These are phyloP conservation scores for Paramuricea clavata DNA, from an alignment of 92 coral and sea anemone species.

Conservation along the genomic window DNA sequence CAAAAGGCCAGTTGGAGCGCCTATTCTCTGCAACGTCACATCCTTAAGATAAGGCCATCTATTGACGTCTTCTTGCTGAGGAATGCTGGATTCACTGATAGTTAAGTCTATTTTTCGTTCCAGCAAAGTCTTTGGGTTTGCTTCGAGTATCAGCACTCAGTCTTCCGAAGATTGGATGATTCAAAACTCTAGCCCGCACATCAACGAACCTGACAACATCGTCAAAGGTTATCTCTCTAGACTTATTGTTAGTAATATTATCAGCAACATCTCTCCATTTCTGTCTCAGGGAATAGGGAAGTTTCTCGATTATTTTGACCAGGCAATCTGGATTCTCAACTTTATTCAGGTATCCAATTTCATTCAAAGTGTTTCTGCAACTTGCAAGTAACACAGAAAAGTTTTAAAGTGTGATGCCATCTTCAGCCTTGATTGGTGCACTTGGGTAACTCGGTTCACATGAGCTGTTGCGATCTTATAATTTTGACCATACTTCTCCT, in stretches of 20 bases:
- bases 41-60: conserved; percentile 74
- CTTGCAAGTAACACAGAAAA: not conserved
- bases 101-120: too few species aligned
- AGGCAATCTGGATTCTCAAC: not conserved
- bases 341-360: not conserved
- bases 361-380: not conserved
- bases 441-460: not conserved
- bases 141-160: not conserved
- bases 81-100: conserved; percentile 14
- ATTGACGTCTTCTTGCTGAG: conserved; percentile 72
- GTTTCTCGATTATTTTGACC: not conserved
- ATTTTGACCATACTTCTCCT: not conserved
- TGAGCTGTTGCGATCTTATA: not conserved
- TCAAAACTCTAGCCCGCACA: not conserved
- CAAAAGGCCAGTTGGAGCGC: too few species aligned
- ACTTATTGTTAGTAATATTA: not conserved
- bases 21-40: too few species aligned
- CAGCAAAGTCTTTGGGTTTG: not conserved
- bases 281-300: not conserved
- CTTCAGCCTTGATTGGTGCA: not conserved
- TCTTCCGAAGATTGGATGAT: not conserved
- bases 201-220: not conserved
- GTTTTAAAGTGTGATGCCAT: not conserved
- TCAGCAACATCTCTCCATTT: not conserved
- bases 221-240: not conserved